phyloP scores from a whole-genome alignment of 2,113 vertebrate genomes.

The Todiramphus saurophagus region DNA sequence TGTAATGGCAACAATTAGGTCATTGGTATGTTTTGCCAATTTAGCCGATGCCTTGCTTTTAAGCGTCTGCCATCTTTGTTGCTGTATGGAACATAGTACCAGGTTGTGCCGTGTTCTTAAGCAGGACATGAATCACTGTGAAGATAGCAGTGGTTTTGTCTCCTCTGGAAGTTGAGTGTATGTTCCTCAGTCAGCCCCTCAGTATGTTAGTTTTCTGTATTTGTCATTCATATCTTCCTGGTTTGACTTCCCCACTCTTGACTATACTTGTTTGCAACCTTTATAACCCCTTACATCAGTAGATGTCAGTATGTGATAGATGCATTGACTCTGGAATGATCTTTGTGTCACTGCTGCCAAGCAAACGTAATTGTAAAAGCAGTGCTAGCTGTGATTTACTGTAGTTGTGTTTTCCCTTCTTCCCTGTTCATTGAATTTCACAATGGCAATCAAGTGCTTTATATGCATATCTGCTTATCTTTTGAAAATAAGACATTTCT shows the following conservation, averaged over 20 bases:
- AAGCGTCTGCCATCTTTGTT: neutral
- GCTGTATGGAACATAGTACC: neutral
- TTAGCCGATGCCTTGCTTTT: neutral
- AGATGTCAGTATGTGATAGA: neutral
- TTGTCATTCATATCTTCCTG: neutral
- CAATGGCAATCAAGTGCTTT: neutral
- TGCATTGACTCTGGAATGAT: neutral
- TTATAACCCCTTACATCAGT: neutral
- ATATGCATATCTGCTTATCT: neutral
- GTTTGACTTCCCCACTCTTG: neutral
- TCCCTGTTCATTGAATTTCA: neutral
- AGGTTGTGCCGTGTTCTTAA: neutral
- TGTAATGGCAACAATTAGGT: neutral
- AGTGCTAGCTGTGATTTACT: neutral
- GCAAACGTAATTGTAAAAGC: neutral
- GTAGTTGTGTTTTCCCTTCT: neutral
- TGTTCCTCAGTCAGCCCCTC: neutral
- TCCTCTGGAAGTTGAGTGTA: conserved; percentile 8
- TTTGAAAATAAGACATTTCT: neutral
- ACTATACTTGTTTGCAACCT: neutral
- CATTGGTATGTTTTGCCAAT: neutral
- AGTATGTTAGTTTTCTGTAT: neutral
- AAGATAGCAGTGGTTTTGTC: neutral
- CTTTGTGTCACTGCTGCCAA: neutral
- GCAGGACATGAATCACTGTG: neutral